These are phyloP conservation scores for Oreocharis arfaki DNA, from an alignment of 2,113 vertebrate genomes.

Conservation along the genomic window DNA sequence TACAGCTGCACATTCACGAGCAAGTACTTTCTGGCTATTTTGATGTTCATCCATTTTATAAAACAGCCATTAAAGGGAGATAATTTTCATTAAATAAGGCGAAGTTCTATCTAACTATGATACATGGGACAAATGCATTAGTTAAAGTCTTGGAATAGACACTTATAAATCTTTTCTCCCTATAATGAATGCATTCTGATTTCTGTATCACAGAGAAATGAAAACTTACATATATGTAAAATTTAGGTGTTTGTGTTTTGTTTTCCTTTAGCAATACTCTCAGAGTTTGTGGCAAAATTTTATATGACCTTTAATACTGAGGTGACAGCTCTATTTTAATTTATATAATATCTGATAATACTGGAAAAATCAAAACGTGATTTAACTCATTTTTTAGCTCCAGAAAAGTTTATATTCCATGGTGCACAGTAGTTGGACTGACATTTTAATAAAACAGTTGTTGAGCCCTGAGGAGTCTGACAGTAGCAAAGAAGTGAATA, in stretches of 20 bases:
- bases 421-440: neutral
- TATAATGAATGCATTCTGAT: neutral
- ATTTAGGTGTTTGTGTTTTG: neutral
- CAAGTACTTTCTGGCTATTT: neutral
- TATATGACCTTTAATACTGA: neutral
- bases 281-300: neutral
- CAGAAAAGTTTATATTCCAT: neutral
- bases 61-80: neutral
- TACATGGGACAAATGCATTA: neutral
- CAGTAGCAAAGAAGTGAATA: constrained; percentile 29
- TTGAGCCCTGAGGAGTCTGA: constrained; percentile 30
- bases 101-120: neutral
- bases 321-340: neutral
- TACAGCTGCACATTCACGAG: neutral
- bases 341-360: neutral
- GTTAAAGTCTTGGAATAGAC: neutral
- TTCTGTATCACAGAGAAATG: neutral
- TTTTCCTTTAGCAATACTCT: neutral
- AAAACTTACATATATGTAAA: neutral
- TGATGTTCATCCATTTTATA: neutral
- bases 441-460: constrained; percentile 34
- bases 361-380: neutral
- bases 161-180: neutral
- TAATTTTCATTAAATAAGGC: neutral
- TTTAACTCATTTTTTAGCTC: neutral